phyloP scores from a whole-genome alignment of 2,113 vertebrate genomes.

The Paramormyrops kingsleyae region DNA sequence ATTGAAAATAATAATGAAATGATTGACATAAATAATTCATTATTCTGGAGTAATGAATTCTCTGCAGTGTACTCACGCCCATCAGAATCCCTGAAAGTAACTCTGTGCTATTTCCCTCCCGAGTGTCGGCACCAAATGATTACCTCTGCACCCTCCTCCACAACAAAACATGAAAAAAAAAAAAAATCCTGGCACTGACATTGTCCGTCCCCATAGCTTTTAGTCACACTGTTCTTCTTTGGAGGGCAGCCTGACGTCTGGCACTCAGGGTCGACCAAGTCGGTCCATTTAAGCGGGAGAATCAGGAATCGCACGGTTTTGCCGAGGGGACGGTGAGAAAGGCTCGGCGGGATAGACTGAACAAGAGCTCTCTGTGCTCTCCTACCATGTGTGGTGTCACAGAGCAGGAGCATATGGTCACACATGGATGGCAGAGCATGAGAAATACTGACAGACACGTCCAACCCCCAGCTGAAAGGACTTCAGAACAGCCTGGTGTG shows the following conservation, averaged over 20 bases:
- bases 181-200: background rate
- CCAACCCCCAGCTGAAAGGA: background rate
- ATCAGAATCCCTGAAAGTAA: background rate
- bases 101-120: background rate
- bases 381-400: background rate
- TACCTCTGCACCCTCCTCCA: no score
- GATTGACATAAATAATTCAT: background rate
- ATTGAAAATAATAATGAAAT: background rate
- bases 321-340: background rate
- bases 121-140: background rate
- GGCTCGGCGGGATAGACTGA: background rate
- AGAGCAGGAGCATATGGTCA: background rate
- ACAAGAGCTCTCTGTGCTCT: background rate
- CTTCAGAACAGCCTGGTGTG: background rate
- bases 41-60: background rate
- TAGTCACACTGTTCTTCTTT: background rate
- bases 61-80: background rate
- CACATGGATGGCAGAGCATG: background rate
- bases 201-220: background rate
- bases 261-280: background rate
- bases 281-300: background rate
- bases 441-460: background rate
- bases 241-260: conserved; percentile 7
- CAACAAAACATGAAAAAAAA: no score
- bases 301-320: background rate